Base-by-base conservation (phyloP, 2,113 vertebrate species). In the Cebidichthys violaceus region DNA sequence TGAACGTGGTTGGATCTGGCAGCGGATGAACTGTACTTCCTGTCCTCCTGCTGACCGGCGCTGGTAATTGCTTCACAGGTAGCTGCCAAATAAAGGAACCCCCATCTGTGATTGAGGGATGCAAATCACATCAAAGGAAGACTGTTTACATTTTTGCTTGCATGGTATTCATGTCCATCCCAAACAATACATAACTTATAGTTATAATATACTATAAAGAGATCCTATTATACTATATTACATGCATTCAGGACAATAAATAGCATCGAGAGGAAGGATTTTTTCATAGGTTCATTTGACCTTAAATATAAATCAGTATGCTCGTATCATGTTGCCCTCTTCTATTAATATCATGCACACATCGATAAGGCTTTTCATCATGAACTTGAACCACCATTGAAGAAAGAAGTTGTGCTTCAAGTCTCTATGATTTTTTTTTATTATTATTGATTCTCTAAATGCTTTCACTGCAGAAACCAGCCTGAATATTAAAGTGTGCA, bases 41-140 rank as follows among this genome's bases (percentile, higher is more conserved):
- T 84, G 81, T 75, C 33, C 75, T 75, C 70, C 89, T 41, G n/a
- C 67, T 60, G 57, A 47, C 61, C 24, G 35, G 7, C 41, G 29
- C 65, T 73, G 75, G 70, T 88, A 78, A 89, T 80, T 84, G 89
- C 87, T 90, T 89, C 39, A 35, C 72, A 80, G 70, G 73, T 47
- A 66, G 31, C 79, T 75, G 89, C 87, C 84, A 90, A 83, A 62
- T 77, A n/a, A 85, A 85, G 72, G 68, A 81, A 75, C 59, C 72
- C 50, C 85, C 78, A 77, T 75, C 80, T 90, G 84, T 27, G 65
- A 80, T 8, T 0, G 7, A 52, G 68, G 31, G 64, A 77, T 52
- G 62, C 33, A 57, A 71, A 75, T n/a, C 9, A 72, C 47, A 29
- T 73, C 18, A 67, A 37, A 55, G 4, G 22, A 61, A 52, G 66